Evolutionary conservation across 2,113 vertebrate genomes (phyloP), one percentile per base, ranked within the genome.

Genomic region (Psophia crepitans): DNA sequence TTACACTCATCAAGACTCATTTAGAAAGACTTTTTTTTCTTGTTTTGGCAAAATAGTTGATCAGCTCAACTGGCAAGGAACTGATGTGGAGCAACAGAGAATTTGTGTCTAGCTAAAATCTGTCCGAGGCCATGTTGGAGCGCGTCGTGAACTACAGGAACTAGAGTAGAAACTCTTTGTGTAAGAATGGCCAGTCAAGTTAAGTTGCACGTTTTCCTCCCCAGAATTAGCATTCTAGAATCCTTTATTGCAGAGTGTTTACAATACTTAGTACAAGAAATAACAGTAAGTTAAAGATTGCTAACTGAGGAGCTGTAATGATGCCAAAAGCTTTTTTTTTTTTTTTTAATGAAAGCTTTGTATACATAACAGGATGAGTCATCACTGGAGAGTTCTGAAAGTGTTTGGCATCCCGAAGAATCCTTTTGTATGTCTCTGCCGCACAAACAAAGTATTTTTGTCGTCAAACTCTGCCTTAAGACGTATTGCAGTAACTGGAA

Each of bases 321-420:
- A 76, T 94, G 97, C 93, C 96, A 96, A 76, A n/a, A n/a, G n/a
- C 37, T 93, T 89, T 65, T 78, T 94, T 48, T 85, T 87, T 79
- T 84, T 92, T 92, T 66, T 83, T 92, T 87, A 87, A 95, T 96
- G 91, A 94, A 95, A 86, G 89, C 91, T 96, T 96, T 94, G 90
- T 95, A 89, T 97, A 95, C 87, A 96, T 96, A 97, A 95, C 89
- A 96, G 93, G 87, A n/a, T 97, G 91, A 87, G 89, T 93, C 95
- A 93, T 92, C 83, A 64, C 69, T 91, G 92, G 91, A 91, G 96
- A 81, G 85, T 93, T 93, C 93, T 96, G 84, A 92, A 94, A 95
- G 95, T 70, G 69, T 87, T 96, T 95, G 95, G 96, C 95, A 97
- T 93, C 94, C 95, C 12, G 1, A 92, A 95, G 74, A 91, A 91